Evolutionary conservation across 2,113 vertebrate species (phyloP).

Genomic region (Mellivora capensis): DNA sequence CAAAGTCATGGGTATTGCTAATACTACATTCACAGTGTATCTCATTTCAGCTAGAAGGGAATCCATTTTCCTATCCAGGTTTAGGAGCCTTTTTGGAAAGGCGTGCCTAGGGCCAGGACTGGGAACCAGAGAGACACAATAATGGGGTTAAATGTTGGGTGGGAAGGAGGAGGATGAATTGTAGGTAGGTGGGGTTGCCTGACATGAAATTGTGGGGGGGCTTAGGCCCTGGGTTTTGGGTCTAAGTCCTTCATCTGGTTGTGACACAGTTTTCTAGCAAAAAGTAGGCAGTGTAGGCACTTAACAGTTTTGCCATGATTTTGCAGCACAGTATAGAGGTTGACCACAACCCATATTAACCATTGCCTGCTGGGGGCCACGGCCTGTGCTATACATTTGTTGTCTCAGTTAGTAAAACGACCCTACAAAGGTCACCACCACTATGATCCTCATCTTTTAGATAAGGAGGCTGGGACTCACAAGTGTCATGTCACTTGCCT

Average conservation of each 20-base stretch:
- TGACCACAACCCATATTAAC: not conserved
- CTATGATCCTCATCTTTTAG: not conserved
- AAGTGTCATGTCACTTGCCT: not conserved
- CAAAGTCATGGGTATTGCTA: not conserved
- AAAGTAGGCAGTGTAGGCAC: accelerated
- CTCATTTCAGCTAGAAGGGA: not conserved
- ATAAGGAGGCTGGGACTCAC: not conserved
- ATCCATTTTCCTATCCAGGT: not conserved
- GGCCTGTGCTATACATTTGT: not conserved
- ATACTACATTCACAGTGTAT: accelerated
- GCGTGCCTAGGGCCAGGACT: not conserved
- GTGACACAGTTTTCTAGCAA: not conserved
- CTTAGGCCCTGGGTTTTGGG: not conserved
- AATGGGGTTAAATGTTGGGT: not conserved
- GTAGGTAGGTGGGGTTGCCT: not conserved
- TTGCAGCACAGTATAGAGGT: accelerated
- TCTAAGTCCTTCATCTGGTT: not conserved
- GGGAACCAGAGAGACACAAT: not conserved
- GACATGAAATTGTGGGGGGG: too few relatives aligned
- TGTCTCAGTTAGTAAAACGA: not conserved
- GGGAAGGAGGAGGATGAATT: accelerated
- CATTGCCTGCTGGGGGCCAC: accelerated
- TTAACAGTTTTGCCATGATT: not conserved
- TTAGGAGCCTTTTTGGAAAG: not conserved
- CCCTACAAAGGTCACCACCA: too few relatives aligned